Evolutionary conservation across 1,140 invertebrate species (phyloP).

Genomic region (Drosophila kanapiae): DNA sequence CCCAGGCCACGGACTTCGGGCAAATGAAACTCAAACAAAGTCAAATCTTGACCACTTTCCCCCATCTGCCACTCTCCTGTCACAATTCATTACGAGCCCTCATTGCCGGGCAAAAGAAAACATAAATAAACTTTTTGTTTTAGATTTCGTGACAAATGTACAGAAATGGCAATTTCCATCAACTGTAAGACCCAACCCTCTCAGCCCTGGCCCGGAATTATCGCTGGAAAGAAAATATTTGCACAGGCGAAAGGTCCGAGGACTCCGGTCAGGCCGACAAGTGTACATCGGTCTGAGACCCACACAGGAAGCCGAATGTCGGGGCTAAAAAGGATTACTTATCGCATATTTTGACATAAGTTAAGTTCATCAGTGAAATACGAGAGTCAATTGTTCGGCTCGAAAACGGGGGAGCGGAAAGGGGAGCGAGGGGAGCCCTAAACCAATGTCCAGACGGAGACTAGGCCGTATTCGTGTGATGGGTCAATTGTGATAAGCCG

Average conservation of each 20-base stretch:
- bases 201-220: conserved; percentile 45
- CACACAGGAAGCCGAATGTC: conserved; percentile 59
- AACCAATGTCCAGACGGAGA: conserved; percentile 53
- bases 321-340: conserved; percentile 81
- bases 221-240: conserved; percentile 77
- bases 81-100: conserved; percentile 70
- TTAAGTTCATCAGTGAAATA: conserved; percentile 84
- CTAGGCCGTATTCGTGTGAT: conserved; percentile 42
- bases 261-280: conserved; percentile 26
- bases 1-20: neutral
- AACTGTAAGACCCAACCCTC: conserved; percentile 33
- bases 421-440: conserved; percentile 30
- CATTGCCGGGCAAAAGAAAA: conserved; percentile 51
- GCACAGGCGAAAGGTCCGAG: conserved; percentile 55
- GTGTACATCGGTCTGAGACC: conserved; percentile 27
- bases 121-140: conserved; percentile 77
- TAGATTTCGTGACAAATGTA: conserved; percentile 80
- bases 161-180: conserved; percentile 60
- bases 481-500: conserved; percentile 72
- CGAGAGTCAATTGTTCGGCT: conserved; percentile 77
- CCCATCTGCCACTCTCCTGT: conserved; percentile 35
- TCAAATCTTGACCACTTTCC: conserved; percentile 56
- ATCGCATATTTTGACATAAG: conserved; percentile 85
- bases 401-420: neutral
- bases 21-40: conserved; percentile 71